Percentiles rank a stretch among this genome's conserved stretches.
These are phyloP conservation scores for Gulo gulo DNA, from an alignment of 2,113 vertebrate genomes.

Conservation along the genomic window DNA sequence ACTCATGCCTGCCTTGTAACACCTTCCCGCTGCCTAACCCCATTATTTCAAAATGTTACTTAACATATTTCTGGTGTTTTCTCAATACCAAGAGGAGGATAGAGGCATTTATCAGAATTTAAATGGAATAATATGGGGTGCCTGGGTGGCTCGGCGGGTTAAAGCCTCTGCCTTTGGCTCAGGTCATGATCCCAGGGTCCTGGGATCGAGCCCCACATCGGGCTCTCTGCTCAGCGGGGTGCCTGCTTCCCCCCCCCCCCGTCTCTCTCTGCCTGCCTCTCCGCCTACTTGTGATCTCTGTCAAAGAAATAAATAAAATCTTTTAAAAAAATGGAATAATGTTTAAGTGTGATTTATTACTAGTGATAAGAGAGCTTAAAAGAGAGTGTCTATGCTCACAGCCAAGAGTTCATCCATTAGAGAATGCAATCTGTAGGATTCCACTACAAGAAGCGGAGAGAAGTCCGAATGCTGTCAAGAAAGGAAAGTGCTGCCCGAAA, in stretches of 20 bases:
- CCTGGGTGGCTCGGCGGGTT: too few relatives aligned
- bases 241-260: too few relatives aligned
- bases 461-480: neutral
- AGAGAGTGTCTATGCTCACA: neutral
- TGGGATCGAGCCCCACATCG: too few relatives aligned
- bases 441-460: slow-evolving; percentile 37
- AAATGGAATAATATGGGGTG: neutral
- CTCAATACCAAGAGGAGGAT: neutral
- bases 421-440: slow-evolving; percentile 19
- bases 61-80: neutral
- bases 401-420: slow-evolving; percentile 12
- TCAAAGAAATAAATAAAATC: too few relatives aligned
- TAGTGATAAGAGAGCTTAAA: slow-evolving; percentile 2
- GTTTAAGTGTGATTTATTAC: neutral
- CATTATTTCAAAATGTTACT: neutral
- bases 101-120: neutral
- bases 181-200: too few relatives aligned
- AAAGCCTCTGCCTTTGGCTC: too few relatives aligned
- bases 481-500: neutral
- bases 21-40: neutral
- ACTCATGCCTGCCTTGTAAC: fast-evolving
- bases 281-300: too few relatives aligned
- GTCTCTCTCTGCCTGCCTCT: too few relatives aligned
- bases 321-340: neutral
- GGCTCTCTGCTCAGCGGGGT: too few relatives aligned